Conservation (phyloP, 2,113 vertebrate genomes). For the Mormyrus iriodes region DNA sequence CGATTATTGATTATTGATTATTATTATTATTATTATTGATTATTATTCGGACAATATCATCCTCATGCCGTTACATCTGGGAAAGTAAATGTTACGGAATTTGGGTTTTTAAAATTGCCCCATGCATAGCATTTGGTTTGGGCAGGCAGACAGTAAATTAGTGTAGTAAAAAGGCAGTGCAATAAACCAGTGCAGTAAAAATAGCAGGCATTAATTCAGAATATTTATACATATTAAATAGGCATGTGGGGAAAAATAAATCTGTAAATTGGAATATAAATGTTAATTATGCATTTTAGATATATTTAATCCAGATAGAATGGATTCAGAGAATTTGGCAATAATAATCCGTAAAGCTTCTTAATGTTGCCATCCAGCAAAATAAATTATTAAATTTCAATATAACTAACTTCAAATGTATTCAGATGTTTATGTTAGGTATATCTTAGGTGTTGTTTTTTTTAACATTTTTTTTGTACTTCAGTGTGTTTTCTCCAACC, state of each 20-base stretch:
- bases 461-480: not conserved
- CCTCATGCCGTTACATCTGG: not conserved
- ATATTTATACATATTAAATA: constrained; percentile 1
- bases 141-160: not conserved
- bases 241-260: not conserved
- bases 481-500: no score
- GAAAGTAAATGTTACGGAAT: not conserved
- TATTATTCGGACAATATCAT: not conserved
- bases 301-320: not conserved
- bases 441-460: not conserved
- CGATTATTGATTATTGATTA: not conserved
- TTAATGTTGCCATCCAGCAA: not conserved
- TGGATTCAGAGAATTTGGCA: not conserved
- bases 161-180: not conserved
- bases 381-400: not conserved
- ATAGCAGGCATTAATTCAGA: not conserved
- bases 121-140: not conserved
- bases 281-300: not conserved
- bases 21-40: no score
- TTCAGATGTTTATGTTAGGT: not conserved
- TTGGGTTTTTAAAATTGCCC: not conserved
- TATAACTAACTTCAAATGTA: not conserved
- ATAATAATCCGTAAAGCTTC: not conserved
- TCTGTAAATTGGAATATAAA: not conserved
- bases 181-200: not conserved